Evolutionary conservation across 2,113 vertebrate species (phyloP), one percentile per base, ranked within the genome.

Genomic region (Myrmophylax atrothorax): DNA sequence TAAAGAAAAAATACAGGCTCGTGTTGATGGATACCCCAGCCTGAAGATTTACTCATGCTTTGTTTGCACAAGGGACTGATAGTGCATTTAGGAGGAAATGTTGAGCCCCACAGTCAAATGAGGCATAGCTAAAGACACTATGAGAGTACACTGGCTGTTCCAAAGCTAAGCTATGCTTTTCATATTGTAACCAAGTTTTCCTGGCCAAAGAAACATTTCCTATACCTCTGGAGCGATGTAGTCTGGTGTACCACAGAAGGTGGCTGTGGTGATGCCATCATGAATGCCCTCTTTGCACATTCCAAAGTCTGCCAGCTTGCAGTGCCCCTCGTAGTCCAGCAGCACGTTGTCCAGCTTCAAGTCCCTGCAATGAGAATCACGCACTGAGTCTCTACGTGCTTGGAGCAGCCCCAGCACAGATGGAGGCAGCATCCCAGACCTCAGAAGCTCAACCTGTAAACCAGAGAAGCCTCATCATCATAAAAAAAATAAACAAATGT

Each of bases 271-370:
- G 49, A 97, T 96, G 10, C 99, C 99, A 11, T 99, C 97, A 3
- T 97, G 98, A 84, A 99, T 99, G 38, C 98, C 99, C 94, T 99
- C 99, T 92, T 99, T 99, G 97, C 99, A 99, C 99, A 99, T 99
- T 38, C 99, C 99, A 14, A 99, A 99, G 96, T 99, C 99, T 9
- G 99, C 99, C 97, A 99, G 98, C 87, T 99, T 99, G 97, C 99
- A 99, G 97, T 99, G 99, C 25, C 99, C 99, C 22, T 99, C 99
- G 1, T 98, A 98, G 97, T 99, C 99, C 84, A 99, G 97, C 14
- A 99, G 97, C 47, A 99, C 99, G 0, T 99, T 99, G 97, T 99
- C 99, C 97, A 99, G 93, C 92, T 99, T 99, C 74, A 99, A 98
- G 95, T 99, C 99, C 96, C 99, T 99, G 97, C 56, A 98, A 97